Conservation (phyloP, 2,797 vertebrate species). For the Acanthopagrus latus region DNA sequence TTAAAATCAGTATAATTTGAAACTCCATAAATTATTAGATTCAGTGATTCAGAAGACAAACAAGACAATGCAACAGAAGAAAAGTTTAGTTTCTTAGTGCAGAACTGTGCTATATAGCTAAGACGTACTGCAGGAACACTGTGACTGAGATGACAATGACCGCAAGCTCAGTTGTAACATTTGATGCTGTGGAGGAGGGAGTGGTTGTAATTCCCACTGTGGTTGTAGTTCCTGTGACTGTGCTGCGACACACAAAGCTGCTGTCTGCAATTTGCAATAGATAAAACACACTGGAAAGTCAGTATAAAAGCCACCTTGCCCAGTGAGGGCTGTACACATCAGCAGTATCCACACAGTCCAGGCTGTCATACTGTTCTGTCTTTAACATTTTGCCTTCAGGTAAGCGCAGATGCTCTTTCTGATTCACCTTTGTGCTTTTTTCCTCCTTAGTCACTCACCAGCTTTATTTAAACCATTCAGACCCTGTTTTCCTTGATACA, state of each 20-base stretch:
- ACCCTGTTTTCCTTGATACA: slow-evolving; percentile 28
- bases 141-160: neutral
- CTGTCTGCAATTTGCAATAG: slow-evolving; percentile 33
- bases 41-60: neutral
- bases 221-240: neutral
- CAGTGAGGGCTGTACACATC: slow-evolving; percentile 14
- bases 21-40: neutral
- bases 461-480: rapidly evolving
- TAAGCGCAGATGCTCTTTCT: rapidly evolving
- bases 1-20: neutral
- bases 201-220: neutral
- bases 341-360: slow-evolving; percentile 4
- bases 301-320: slow-evolving; percentile 40
- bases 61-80: neutral
- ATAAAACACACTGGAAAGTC: neutral
- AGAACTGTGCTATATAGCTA: neutral
- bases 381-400: rapidly evolving
- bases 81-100: neutral
- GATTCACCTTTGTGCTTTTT: neutral
- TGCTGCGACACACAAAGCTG: slow-evolving; percentile 54
- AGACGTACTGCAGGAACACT: slow-evolving; percentile 6
- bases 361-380: slow-evolving; percentile 26
- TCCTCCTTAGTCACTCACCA: rapidly evolving
- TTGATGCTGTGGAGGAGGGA: neutral
- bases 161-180: neutral